Base-by-base conservation (phyloP, 2,113 vertebrate species). In the Cyprinodon variegatus region DNA sequence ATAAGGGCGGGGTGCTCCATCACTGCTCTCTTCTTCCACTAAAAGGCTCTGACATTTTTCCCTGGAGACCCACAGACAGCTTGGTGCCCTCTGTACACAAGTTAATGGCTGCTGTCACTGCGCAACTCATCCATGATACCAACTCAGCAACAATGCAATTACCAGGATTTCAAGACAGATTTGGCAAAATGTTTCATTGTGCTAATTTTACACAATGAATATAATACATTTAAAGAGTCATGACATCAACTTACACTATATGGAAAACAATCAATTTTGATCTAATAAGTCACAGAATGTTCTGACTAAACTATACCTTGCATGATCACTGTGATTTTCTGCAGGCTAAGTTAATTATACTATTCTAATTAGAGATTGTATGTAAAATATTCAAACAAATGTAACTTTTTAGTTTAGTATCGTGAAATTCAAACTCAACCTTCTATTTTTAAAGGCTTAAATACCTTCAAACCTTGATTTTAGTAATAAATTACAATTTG, bases 31-130 rank as follows among this genome's bases (percentile, higher is more conserved):
- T 82, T 90, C 79, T 87, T 91, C 90, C 82, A 75, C 91, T 91
- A 92, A 92, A 90, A 92, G 89, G 90, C 78, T 86, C 74, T 89
- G 91, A 91, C 87, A 93, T 77, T 77, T 87, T 86, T 93, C 92
- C 90, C 91, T 45, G 72, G 88, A 81, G 90, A 78, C 86, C 85
- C 72, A 65, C 83, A 86, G 83, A 79, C 88, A 86, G 88, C 74
- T 79, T 78, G 82, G 73, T 88, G 82, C 86, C 85, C 85, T 88
- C 84, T 86, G 89, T 91, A 88, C 90, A 88, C 89, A 89, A 85
- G 83, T 81, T 91, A 93, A 91, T 93, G 87, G 86, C 83, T 88
- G 74, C 86, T 91, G 88, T 92, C 90, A 91, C 82, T 84, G 87
- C 88, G 86, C 88, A 87, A 78, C 88, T 88, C 89, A 88, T 86